These are phyloP conservation scores for Coregonus sp. DNA, from an alignment of 2,797 vertebrate genomes.

Conservation along the genomic window DNA sequence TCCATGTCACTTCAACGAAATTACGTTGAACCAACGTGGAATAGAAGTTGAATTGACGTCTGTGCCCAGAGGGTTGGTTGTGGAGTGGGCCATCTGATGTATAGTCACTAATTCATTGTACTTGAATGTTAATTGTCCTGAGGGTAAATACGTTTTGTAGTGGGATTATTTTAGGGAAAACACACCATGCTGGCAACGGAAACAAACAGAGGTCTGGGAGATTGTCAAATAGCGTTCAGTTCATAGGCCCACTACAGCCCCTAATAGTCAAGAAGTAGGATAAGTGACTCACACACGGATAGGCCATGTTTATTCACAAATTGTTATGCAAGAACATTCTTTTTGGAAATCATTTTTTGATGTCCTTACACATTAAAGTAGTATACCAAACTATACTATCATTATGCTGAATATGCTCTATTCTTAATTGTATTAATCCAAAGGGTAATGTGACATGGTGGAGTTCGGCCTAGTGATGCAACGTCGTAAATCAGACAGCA, in stretches of 20 bases:
- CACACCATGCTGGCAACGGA: slow-evolving; percentile 1
- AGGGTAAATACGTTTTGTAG: slow-evolving; percentile 15
- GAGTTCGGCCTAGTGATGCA: slow-evolving; percentile 3
- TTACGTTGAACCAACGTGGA: no score
- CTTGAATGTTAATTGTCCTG: slow-evolving; percentile 31
- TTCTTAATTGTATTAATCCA: background rate
- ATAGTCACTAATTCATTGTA: slow-evolving; percentile 36
- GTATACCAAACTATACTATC: background rate
- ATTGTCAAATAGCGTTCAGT: slow-evolving; percentile 4
- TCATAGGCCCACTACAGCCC: background rate
- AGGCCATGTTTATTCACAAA: background rate
- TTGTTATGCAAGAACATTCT: background rate
- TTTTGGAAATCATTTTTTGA: background rate
- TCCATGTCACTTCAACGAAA: no score
- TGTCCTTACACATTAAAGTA: background rate
- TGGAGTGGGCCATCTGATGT: slow-evolving; percentile 24
- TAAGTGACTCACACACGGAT: background rate
- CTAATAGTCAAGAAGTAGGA: background rate
- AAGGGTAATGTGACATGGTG: background rate
- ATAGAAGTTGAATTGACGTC: no score
- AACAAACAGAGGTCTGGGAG: background rate
- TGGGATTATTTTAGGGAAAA: slow-evolving; percentile 16
- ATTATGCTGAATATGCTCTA: background rate
- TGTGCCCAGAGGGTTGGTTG: slow-evolving; percentile 16
- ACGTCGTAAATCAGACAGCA: slow-evolving; percentile 38